phyloP scores from a whole-genome alignment of 2,113 vertebrate species.

The Sterrhoptilus dennistouni region DNA sequence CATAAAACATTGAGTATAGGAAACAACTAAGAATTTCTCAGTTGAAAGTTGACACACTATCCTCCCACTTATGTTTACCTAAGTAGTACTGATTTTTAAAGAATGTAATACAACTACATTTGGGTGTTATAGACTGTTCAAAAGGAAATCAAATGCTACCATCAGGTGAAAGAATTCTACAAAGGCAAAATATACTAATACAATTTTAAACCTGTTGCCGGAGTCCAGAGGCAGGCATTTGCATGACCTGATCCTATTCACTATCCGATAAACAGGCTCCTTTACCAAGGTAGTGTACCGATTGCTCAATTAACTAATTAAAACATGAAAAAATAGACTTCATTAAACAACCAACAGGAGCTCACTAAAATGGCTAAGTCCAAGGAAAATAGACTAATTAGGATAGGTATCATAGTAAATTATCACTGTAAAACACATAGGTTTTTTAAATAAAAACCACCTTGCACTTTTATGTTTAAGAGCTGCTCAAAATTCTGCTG shows the following conservation, averaged over 20 bases:
- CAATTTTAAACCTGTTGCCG: neutral
- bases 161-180: neutral
- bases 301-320: slow-evolving; percentile 8
- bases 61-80: neutral
- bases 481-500: neutral
- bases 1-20: neutral
- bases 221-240: neutral
- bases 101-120: neutral
- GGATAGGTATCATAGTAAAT: neutral
- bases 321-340: neutral
- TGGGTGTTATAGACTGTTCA: neutral
- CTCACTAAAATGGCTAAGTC: neutral
- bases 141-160: neutral
- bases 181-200: neutral
- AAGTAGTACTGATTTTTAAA: neutral
- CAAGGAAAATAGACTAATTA: neutral
- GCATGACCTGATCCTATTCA: neutral
- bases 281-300: neutral
- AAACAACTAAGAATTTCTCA: neutral
- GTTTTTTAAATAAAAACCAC: neutral
- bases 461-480: neutral
- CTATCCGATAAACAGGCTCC: neutral
- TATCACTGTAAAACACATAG: neutral
- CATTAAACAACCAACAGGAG: neutral
- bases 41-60: neutral